Conservation (phyloP, 2,888 invertebrate genomes). For the Athalia circularis region DNA sequence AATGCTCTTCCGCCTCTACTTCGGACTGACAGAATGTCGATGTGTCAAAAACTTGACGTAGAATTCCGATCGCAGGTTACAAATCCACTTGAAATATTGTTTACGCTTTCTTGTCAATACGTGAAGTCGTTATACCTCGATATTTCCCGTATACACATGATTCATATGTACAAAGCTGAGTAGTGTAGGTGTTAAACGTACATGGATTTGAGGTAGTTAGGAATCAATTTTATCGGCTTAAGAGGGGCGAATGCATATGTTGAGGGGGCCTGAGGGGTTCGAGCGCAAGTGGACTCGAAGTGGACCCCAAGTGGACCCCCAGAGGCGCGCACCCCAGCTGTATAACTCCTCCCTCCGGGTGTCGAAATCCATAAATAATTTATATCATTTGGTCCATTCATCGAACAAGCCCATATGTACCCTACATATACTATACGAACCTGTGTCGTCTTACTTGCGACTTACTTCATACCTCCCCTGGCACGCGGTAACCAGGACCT, state of each 20-base stretch:
- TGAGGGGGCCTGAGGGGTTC: conserved; percentile 70
- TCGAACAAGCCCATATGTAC: conserved; percentile 70
- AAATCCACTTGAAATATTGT: conserved; percentile 32
- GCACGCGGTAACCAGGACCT: conserved; percentile 56
- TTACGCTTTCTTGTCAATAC: conserved; percentile 21
- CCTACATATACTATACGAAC: conserved; percentile 68
- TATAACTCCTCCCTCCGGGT: conserved; percentile 62
- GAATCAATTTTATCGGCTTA: conserved; percentile 70
- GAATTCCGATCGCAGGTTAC: neutral
- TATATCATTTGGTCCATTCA: conserved; percentile 73
- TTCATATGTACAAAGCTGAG: neutral
- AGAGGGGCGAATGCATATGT: conserved; percentile 68
- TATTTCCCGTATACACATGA: neutral
- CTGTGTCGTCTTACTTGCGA: conserved; percentile 70
- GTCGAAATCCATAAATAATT: conserved; percentile 74
- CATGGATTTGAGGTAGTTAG: conserved; percentile 69
- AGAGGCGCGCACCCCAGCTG: conserved; percentile 64
- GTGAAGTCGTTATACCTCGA: neutral
- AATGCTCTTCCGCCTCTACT: too few relatives aligned
- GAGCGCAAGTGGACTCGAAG: conserved; percentile 71
- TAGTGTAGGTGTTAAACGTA: conserved; percentile 68
- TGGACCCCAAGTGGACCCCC: conserved; percentile 70
- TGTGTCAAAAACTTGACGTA: neutral
- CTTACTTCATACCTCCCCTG: conserved; percentile 9
- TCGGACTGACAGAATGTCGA: too few relatives aligned